Percentiles rank a stretch among this genome's conserved stretches.
These are phyloP conservation scores for Trypoxylus dichotomus DNA, from an alignment of 1,140 invertebrate species.

Conservation along the genomic window DNA sequence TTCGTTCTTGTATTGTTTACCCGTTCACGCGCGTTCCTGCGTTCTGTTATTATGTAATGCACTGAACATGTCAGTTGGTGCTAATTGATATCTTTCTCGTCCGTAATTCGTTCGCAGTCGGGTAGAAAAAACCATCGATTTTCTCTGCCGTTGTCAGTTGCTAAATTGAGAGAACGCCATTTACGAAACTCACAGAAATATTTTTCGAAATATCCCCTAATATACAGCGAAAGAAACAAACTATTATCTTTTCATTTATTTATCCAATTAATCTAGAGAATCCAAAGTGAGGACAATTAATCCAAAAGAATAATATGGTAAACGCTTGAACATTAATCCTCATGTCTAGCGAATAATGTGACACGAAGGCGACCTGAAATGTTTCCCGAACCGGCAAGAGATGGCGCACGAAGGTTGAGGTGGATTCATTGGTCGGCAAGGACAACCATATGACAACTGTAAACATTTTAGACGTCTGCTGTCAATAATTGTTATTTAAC, in stretches of 20 bases:
- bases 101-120: neutral
- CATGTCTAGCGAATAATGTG: too few relatives aligned
- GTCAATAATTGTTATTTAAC: too few relatives aligned
- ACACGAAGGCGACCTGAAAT: too few relatives aligned
- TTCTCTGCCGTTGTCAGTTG: neutral
- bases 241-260: neutral
- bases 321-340: too few relatives aligned
- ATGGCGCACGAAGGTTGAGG: too few relatives aligned
- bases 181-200: neutral
- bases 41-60: constrained; percentile 3
- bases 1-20: neutral
- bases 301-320: too few relatives aligned
- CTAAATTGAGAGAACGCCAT: neutral
- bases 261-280: too few relatives aligned
- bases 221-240: neutral
- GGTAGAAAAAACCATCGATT: constrained; percentile 8
- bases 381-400: too few relatives aligned
- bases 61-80: constrained; percentile 19
- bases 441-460: too few relatives aligned
- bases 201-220: neutral
- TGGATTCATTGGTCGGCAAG: too few relatives aligned
- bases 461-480: too few relatives aligned
- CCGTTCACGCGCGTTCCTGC: neutral
- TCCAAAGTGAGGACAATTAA: too few relatives aligned
- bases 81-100: constrained; percentile 13